Evolutionary conservation across 1,140 invertebrate genomes (phyloP).

Genomic region (Ganaspis sp.): DNA sequence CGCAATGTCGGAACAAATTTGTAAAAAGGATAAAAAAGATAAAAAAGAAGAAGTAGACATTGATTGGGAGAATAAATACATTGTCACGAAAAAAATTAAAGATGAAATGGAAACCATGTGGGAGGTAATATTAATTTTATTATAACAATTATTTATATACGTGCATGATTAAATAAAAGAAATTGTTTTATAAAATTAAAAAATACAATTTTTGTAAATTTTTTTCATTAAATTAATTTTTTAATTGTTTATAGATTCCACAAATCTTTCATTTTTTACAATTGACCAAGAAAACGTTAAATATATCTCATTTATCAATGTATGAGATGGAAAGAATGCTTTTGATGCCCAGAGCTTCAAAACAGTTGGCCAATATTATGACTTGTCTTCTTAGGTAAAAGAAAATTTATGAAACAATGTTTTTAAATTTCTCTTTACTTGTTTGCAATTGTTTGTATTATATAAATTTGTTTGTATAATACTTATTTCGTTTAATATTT

Average conservation of each 20-base stretch:
- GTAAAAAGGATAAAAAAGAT: conserved; percentile 56
- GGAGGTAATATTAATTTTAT: conserved; percentile 61
- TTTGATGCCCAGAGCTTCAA: conserved; percentile 78
- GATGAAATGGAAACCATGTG: conserved; percentile 70
- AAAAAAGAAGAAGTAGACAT: conserved; percentile 49
- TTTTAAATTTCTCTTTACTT: too few species aligned
- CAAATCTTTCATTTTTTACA: conserved; percentile 80
- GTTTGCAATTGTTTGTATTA: too few species aligned
- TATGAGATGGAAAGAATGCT: conserved; percentile 81
- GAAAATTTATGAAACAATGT: conserved; percentile 25
- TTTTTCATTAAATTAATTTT: background rate
- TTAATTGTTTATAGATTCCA: conserved; percentile 64
- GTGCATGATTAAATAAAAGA: background rate
- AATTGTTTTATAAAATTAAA: too few species aligned
- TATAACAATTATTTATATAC: too few species aligned
- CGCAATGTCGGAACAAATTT: conserved; percentile 57
- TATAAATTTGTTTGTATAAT: too few species aligned
- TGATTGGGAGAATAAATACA: conserved; percentile 63
- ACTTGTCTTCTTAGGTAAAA: conserved; percentile 77
- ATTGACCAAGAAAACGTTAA: conserved; percentile 74
- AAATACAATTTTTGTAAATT: too few species aligned
- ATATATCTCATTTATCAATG: conserved; percentile 76
- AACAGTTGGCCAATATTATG: conserved; percentile 78
- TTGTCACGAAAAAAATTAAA: conserved; percentile 57
- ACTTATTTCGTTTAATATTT: too few species aligned